Evolutionary conservation across 2,113 vertebrate genomes (phyloP).

Genomic region (Octodon degus): DNA sequence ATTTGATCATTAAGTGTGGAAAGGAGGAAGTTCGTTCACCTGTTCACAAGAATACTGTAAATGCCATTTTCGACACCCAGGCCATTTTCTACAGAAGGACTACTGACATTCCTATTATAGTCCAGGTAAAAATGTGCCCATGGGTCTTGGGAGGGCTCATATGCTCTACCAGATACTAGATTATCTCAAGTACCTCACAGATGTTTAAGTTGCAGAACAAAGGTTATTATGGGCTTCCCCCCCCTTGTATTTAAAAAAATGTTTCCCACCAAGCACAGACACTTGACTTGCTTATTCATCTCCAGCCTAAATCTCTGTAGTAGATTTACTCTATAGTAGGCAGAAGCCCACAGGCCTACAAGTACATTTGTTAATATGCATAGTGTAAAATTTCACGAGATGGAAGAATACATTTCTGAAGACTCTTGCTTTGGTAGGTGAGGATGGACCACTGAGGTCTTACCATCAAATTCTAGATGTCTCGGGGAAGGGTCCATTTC

Average conservation of each 20-base stretch:
- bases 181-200: neutral
- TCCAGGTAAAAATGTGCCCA: conserved; percentile 89
- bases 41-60: conserved; percentile 86
- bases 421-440: neutral
- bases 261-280: neutral
- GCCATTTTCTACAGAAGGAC: conserved; percentile 94
- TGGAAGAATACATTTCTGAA: neutral
- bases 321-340: neutral
- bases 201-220: neutral
- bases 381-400: neutral
- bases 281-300: neutral
- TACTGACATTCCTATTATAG: conserved; percentile 87
- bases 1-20: conserved; percentile 93
- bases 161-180: neutral
- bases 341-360: neutral
- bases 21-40: conserved; percentile 85
- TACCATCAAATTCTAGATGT: neutral
- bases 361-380: neutral
- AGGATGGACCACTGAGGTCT: neutral
- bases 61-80: conserved; percentile 89
- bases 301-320: neutral
- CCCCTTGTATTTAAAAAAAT: neutral
- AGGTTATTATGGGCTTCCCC: neutral
- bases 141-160: neutral
- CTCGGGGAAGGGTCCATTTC: neutral